phyloP scores from a whole-genome alignment of 2,797 vertebrate species.

The Chelon labrosus region DNA sequence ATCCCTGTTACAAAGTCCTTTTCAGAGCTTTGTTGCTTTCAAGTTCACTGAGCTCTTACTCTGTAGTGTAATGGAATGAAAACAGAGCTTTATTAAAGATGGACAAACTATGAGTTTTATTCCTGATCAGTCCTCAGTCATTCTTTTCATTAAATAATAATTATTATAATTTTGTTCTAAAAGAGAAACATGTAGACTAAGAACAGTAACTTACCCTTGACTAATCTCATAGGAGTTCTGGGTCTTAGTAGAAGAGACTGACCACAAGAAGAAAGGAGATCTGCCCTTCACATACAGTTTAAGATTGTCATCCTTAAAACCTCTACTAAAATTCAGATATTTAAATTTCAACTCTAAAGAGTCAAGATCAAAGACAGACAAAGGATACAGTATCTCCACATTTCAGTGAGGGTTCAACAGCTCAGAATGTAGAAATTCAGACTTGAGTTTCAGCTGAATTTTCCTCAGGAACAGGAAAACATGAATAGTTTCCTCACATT shows the following conservation, averaged over 20 bases:
- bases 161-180: neutral
- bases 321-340: neutral
- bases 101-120: too few species aligned
- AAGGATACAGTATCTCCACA: slow-evolving; percentile 10
- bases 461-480: neutral
- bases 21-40: slow-evolving; percentile 25
- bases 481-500: neutral
- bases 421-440: slow-evolving; percentile 22
- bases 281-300: neutral
- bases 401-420: slow-evolving; percentile 19
- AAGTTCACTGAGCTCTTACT: slow-evolving; percentile 24
- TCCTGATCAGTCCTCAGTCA: neutral
- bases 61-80: neutral
- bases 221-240: neutral
- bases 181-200: neutral
- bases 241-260: neutral
- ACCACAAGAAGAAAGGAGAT: too few species aligned
- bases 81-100: neutral
- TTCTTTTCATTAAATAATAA: too few species aligned
- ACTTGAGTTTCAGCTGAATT: neutral
- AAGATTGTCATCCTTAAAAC: neutral
- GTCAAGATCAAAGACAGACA: slow-evolving; percentile 12
- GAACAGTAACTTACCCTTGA: neutral
- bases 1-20: slow-evolving; percentile 35
- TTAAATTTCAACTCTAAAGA: neutral